Evolutionary conservation across 2,888 invertebrate genomes (phyloP), one percentile per base, ranked within the genome.

Genomic region (Sphinx pinastri): DNA sequence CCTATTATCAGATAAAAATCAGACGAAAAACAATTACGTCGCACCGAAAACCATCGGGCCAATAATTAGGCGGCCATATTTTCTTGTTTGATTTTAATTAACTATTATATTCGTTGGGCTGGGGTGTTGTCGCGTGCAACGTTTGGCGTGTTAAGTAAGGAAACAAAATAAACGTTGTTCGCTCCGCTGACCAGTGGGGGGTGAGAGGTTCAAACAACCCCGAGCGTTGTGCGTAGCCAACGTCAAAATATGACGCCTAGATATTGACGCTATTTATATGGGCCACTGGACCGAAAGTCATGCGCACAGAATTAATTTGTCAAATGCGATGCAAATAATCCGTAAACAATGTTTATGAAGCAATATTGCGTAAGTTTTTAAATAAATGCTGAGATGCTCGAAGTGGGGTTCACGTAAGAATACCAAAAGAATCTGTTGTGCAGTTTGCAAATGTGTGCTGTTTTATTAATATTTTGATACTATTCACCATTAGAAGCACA

Each of bases 91-190:
- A 63, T 49, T 63, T 63, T 63, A 63, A 63, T 63, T 63, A 31
- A 52, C 31, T 57, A 58, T 69, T 69, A 63, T 57, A 54, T 13
- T 67, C 52, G 19, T 57, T 47, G 38, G 47, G 14, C 49, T 55
- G 8, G 47, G 10, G 58, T 58, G 16, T 11, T 38, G 73, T 77
- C 71, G 77, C 79, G 77, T 81, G 79, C 77, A 74, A 70, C 68
- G 73, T 77, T 74, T 73, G 69, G 73, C 68, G 76, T 77, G 73
- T 76, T 55, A 76, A 81, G 76, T 77, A 75, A 77, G 75, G 75
- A 79, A 82, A 77, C 76, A 75, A 71, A 74, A 78, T 77, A 74
- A 74, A 73, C 69, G 63, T 73, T 68, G 75, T 74, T 71, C 70
- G 76, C 71, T 70, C 72, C 75, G 74, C 70, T 74, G 76, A 72